phyloP scores from a whole-genome alignment of 2,888 invertebrate genomes.

The Halictus quadricinctus region DNA sequence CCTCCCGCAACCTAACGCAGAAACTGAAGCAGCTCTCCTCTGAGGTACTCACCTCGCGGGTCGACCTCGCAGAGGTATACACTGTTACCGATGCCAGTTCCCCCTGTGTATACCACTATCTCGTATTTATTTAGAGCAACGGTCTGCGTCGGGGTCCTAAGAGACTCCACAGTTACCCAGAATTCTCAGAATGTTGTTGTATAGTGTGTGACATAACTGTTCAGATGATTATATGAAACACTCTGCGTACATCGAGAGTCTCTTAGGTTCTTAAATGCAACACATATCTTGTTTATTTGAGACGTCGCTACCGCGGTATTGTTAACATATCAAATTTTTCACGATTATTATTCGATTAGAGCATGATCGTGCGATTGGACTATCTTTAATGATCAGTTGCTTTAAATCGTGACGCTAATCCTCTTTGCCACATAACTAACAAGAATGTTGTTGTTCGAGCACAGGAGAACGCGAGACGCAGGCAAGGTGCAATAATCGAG shows the following conservation, averaged over 20 bases:
- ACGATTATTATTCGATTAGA: neutral
- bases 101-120: slow-evolving; percentile 61
- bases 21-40: slow-evolving; percentile 95
- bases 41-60: slow-evolving; percentile 89
- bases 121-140: slow-evolving; percentile 28
- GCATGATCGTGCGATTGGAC: neutral
- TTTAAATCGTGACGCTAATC: neutral
- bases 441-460: slow-evolving; percentile 22
- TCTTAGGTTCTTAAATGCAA: slow-evolving; percentile 26
- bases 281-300: neutral
- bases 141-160: slow-evolving; percentile 41
- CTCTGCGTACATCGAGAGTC: neutral
- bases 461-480: slow-evolving; percentile 81
- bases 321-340: neutral
- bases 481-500: slow-evolving; percentile 92
- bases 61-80: slow-evolving; percentile 80
- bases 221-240: neutral
- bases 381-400: neutral
- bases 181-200: neutral
- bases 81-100: slow-evolving; percentile 77
- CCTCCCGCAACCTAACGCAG: slow-evolving; percentile 95
- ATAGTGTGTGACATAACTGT: neutral
- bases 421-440: neutral
- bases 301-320: neutral
- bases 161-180: slow-evolving; percentile 3